These are phyloP conservation scores for Macrotus californicus DNA, from an alignment of 2,113 vertebrate species.

Conservation along the genomic window DNA sequence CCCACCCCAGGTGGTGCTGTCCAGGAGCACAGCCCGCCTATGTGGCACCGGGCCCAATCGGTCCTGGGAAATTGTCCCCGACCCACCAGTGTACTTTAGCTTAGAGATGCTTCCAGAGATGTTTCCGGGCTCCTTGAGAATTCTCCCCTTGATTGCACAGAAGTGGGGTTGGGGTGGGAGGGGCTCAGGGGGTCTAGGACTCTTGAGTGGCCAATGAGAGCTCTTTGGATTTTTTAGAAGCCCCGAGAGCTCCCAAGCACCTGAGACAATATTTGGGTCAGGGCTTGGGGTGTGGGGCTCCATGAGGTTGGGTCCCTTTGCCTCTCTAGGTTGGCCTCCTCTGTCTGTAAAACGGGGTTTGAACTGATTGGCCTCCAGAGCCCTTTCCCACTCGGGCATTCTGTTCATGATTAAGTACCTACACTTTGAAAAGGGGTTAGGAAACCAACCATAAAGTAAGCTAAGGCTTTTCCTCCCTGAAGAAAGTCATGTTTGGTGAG, in stretches of 20 bases:
- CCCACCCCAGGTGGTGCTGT: constrained; percentile 12
- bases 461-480: background rate
- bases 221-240: constrained; percentile 2
- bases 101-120: constrained; percentile 25
- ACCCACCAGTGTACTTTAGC: background rate
- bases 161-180: background rate
- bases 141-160: background rate
- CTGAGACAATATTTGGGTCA: background rate
- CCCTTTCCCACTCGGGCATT: background rate
- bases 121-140: constrained; percentile 23
- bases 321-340: background rate
- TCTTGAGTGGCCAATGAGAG: constrained; percentile 28
- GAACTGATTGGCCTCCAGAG: background rate
- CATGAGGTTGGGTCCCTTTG: background rate
- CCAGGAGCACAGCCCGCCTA: constrained; percentile 20
- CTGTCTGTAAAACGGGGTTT: background rate
- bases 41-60: constrained; percentile 41
- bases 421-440: background rate
- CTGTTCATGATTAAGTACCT: background rate
- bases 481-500: background rate
- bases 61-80: background rate
- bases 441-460: background rate
- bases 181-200: background rate
- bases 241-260: background rate
- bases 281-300: background rate